Evolutionary conservation across 1,140 invertebrate genomes (phyloP), one percentile per base, ranked within the genome.

Genomic region (Andricus grossulariae): DNA sequence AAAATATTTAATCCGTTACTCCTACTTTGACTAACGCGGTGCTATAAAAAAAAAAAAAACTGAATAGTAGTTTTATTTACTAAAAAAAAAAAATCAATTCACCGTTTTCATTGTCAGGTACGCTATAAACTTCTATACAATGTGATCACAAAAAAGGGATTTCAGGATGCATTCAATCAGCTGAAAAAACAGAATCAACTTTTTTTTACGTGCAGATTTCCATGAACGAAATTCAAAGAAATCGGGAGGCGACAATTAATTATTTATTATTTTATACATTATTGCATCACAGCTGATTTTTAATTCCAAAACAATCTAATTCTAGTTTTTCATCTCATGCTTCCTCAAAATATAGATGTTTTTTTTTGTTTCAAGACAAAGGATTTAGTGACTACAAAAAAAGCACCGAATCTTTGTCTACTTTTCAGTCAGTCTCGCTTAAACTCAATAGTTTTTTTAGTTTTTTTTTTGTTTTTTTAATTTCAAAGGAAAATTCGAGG

Each of bases 371-470:
- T 16, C 12, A 32, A 32, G n/a, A 45, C 32, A 39, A 60, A 21
- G 60, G 25, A 16, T 60, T 60, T 60, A 60, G 19, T 60, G 57
- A 60, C 57, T 60, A 60, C 19, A 57, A 60, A 66, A 60, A 66
- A 45, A 66, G 60, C 60, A 66, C 25, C 60, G 60, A 66, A 66
- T 45, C 60, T 66, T 66, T 66, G 60, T 66, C 60, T 66, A 66
- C 60, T 66, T 66, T 66, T 66, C 52, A 54, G 52, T 66, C 60
- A 66, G 60, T 66, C 60, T 66, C 60, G 19, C 45, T 66, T 60
- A 32, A 60, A 66, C 12, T 25, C 32, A 19, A 25, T 21, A 25
- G 19, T 60, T 60, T 60, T 54, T 54, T 18, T 54, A 2, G 6
- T 16, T 5, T 11, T 1, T 52, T 52, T 52, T 54, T 54, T 54